These are phyloP conservation scores for Sarotherodon lohbergeri DNA, from an alignment of 2,113 vertebrate genomes.

Conservation along the genomic window DNA sequence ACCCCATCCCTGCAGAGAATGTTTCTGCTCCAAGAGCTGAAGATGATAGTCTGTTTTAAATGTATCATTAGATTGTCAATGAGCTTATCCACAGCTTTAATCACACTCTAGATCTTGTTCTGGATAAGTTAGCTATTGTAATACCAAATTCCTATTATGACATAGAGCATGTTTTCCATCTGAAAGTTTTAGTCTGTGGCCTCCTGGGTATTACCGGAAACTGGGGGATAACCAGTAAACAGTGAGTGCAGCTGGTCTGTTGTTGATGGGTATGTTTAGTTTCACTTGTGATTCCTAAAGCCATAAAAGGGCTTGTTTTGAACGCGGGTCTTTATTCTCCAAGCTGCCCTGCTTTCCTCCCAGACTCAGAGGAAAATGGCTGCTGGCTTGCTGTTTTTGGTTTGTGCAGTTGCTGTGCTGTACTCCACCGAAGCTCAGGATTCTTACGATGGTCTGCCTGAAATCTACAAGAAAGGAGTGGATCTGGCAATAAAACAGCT, in stretches of 20 bases:
- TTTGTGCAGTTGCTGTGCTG: constrained; percentile 36
- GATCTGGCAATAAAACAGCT: constrained; percentile 50
- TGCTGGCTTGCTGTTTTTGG: constrained; percentile 35
- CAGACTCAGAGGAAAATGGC: constrained; percentile 47
- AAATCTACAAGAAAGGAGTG: constrained; percentile 46
- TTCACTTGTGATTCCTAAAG: not conserved
- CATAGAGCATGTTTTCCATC: not conserved
- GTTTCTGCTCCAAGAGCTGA: not conserved
- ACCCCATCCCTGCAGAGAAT: fast-evolving
- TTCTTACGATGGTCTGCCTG: constrained; percentile 10
- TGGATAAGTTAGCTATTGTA: not conserved
- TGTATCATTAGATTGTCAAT: not conserved
- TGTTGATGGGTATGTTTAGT: not conserved
- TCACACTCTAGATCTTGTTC: not conserved
- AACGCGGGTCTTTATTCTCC: not conserved
- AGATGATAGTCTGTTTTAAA: not conserved
- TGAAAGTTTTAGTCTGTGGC: not conserved
- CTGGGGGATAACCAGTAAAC: not conserved
- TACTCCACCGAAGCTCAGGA: constrained; percentile 19
- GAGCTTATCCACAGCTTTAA: fast-evolving
- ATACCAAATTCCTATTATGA: not conserved
- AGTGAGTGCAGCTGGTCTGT: not conserved
- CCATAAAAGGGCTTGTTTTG: constrained; percentile 53
- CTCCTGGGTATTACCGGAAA: not conserved
- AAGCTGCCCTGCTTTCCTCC: not conserved